Percentiles rank a stretch among this genome's conserved stretches.
Evolutionary conservation across 2,888 invertebrate genomes (phyloP).

Genomic region (Cheilosia variabilis): DNA sequence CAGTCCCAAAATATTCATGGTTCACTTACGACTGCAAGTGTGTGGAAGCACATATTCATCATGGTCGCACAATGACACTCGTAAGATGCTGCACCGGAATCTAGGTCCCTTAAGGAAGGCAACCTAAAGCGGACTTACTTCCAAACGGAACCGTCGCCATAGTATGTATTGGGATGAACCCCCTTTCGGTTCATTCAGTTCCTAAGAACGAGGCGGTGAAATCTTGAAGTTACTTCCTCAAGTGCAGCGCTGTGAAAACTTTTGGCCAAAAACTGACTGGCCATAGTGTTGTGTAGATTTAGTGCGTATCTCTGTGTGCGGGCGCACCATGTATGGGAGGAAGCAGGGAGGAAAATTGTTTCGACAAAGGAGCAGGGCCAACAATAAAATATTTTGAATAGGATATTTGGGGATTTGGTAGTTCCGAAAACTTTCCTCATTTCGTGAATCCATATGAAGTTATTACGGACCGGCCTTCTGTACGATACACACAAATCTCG

Average conservation of each 20-base stretch:
- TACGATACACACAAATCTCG: neutral
- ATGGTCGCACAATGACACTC: conserved; percentile 42
- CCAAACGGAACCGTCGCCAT: neutral
- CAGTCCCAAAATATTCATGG: conserved; percentile 53
- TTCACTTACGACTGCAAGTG: conserved; percentile 25
- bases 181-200: conserved; percentile 3
- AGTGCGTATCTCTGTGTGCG: neutral
- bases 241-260: conserved; percentile 49
- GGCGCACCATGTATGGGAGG: neutral
- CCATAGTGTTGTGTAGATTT: conserved; percentile 52
- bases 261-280: conserved; percentile 21
- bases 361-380: conserved; percentile 34
- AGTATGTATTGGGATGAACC: conserved; percentile 11
- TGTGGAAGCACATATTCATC: conserved; percentile 26
- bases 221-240: conserved; percentile 54
- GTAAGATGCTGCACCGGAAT: conserved; percentile 24
- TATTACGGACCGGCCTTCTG: conserved; percentile 31
- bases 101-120: conserved; percentile 31
- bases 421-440: conserved; percentile 61
- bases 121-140: conserved; percentile 13
- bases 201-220: conserved; percentile 24
- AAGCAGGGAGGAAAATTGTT: conserved; percentile 2
- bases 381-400: conserved; percentile 73
- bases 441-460: conserved; percentile 50
- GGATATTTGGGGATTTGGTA: conserved; percentile 57